These are phyloP conservation scores for Trogon melanurus DNA, from an alignment of 2,113 vertebrate species.

Conservation along the genomic window DNA sequence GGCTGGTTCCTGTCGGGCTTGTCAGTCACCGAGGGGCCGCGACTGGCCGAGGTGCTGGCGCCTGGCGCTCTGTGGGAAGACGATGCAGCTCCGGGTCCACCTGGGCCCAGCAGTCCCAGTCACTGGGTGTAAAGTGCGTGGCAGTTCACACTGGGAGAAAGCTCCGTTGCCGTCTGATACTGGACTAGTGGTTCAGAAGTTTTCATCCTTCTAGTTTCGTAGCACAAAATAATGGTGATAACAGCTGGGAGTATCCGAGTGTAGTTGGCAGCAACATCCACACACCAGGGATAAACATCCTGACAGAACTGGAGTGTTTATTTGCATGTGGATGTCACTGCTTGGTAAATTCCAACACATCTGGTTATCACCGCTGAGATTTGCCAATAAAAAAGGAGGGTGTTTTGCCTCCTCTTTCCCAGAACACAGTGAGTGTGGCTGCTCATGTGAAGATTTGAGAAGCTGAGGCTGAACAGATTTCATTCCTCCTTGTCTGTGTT, in stretches of 20 bases:
- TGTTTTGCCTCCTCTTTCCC: slow-evolving; percentile 28
- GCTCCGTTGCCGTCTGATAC: not conserved
- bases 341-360: slow-evolving; percentile 61
- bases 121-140: not conserved
- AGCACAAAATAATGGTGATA: not conserved
- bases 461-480: not conserved
- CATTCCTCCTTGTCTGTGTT: not conserved
- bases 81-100: not conserved
- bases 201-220: not conserved
- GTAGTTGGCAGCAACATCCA: slow-evolving; percentile 23
- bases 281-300: slow-evolving; percentile 54
- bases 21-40: not conserved
- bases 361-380: slow-evolving; percentile 51
- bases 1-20: not conserved
- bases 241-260: slow-evolving; percentile 46
- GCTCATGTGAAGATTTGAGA: not conserved
- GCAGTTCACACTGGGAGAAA: not conserved
- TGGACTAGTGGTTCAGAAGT: not conserved
- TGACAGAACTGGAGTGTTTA: slow-evolving; percentile 42
- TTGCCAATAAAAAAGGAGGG: slow-evolving; percentile 46
- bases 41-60: not conserved
- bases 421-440: slow-evolving; percentile 33
- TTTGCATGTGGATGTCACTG: slow-evolving; percentile 60
- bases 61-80: not conserved
- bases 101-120: not conserved